A percentile compares a stretch with the other conserved stretches of the same genome.
Evolutionary conservation across 30 jellyfish, hydroid and myxozoan species (phyloP).

Genomic region (Turritopsis rubra): DNA sequence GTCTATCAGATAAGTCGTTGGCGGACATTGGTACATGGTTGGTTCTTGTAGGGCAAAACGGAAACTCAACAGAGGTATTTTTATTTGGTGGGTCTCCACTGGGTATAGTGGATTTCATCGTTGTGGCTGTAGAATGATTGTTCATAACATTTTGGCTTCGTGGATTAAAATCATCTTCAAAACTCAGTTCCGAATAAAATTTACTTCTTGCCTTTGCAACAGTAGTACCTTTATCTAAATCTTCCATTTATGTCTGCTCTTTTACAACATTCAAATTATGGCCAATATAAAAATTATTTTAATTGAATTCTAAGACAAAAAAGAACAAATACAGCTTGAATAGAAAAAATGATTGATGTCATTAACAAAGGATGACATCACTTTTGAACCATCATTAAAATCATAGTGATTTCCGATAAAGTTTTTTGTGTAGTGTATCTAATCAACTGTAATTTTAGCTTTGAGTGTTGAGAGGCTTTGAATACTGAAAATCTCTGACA

Average conservation of each 20-base stretch:
- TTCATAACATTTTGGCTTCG: neutral
- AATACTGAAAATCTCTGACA: no score
- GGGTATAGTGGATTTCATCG: neutral
- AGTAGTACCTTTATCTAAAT: neutral
- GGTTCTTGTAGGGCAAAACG: constrained; percentile 2
- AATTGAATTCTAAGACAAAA: neutral
- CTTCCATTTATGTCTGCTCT: neutral
- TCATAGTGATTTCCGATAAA: neutral
- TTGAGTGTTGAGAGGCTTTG: no score
- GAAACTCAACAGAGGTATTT: neutral
- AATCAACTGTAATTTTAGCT: no score
- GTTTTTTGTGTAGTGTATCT: neutral
- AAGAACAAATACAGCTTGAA: neutral
- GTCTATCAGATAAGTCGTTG: neutral
- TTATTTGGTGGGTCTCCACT: neutral
- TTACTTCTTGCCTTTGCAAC: neutral
- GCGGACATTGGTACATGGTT: neutral
- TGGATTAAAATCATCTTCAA: constrained; percentile 33
- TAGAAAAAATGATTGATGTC: neutral
- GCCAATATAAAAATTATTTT: neutral
- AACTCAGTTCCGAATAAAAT: constrained; percentile 27
- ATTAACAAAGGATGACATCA: neutral
- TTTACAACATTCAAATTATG: neutral
- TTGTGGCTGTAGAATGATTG: neutral
- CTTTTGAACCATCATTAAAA: neutral